Conservation (phyloP, 1,140 invertebrate genomes). For the Macrotrachela quadricornifera region DNA sequence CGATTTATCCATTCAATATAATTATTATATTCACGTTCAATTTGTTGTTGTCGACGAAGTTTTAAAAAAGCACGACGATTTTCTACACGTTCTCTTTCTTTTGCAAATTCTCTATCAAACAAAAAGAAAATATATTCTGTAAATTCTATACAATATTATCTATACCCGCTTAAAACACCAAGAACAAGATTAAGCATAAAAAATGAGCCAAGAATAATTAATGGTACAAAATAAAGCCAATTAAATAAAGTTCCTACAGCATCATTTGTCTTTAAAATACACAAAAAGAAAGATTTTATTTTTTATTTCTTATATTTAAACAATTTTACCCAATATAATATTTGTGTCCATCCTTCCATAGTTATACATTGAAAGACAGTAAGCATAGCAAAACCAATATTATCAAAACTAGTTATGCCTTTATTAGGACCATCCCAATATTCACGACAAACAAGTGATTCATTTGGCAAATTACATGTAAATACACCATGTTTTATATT, state of each 20-base stretch:
- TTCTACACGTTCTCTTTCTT: not conserved
- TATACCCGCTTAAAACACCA: slow-evolving; percentile 8
- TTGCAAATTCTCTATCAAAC: not conserved
- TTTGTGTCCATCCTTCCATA: slow-evolving; percentile 99
- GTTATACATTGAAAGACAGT: slow-evolving; percentile 99
- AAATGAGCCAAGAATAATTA: slow-evolving; percentile 9
- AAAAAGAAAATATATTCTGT: not conserved
- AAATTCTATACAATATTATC: not conserved
- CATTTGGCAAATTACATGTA: not conserved
- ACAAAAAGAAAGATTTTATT: not conserved
- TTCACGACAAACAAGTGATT: slow-evolving; percentile 28
- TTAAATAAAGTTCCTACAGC: not conserved
- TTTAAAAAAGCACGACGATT: not conserved
- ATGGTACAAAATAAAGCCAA: slow-evolving; percentile 9
- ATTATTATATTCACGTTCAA: slow-evolving; percentile 94
- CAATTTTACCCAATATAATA: slow-evolving; percentile 81
- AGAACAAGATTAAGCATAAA: slow-evolving; percentile 9
- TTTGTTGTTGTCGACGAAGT: slow-evolving; percentile 54
- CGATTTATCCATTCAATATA: slow-evolving; percentile 99
- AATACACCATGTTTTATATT: not conserved
- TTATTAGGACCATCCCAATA: slow-evolving; percentile 90
- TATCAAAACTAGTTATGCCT: slow-evolving; percentile 98
- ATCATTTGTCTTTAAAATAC: not conserved
- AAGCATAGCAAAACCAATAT: slow-evolving; percentile 99
- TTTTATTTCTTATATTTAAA: too few species aligned